Base-by-base conservation (phyloP, 1,140 invertebrate species). In the Ceratina japonica region DNA sequence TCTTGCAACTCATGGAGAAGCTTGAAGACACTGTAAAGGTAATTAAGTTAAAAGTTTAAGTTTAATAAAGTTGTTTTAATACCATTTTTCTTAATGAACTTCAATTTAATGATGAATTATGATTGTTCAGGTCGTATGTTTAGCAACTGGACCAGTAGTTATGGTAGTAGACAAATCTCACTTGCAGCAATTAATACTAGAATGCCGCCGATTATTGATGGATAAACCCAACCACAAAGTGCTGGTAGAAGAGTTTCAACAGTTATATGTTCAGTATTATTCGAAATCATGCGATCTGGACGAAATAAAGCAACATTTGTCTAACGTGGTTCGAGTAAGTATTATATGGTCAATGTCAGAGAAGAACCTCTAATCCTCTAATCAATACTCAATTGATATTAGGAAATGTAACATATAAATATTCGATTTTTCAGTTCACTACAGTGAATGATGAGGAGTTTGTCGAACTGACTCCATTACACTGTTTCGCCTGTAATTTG, bases 401-500 rank as follows among this genome's bases (percentile, higher is more conserved):
- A 44, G 10, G 10, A 44, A 44, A 44, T 44, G 2, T 44, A 44
- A 7, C 37, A 44, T 10, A 7, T 44, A 8, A 44, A 44, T 44
- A 44, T 44, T 8, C 37, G 37, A 44, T 44, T 86, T 89, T 86
- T n/a, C 70, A 92, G 90, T 89, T 91, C 58, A 81, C 80, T 66
- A 86, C 37, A 20, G 72, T 86, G 64, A 90, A 91, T 15, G 90
- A 89, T 8, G 91, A 93, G 49, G 80, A 87, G 3, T 90, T 88
- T 31, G 92, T 95, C 20, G 92, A 94, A 80, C 88, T 96, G 20
- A 93, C 92, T 4, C 91, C 93, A 3, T 86, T 95, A 24, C 93
- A 95, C 83, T 87, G 92, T 54, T 94, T 95, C 72, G 94, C 94
- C 0, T 92, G 94, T 64, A 92, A 95, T 81, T 87, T 95, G 13